Evolutionary conservation across 2,113 vertebrate genomes (phyloP), one percentile per base, ranked within the genome.

Genomic region (Anas platyrhynchos): DNA sequence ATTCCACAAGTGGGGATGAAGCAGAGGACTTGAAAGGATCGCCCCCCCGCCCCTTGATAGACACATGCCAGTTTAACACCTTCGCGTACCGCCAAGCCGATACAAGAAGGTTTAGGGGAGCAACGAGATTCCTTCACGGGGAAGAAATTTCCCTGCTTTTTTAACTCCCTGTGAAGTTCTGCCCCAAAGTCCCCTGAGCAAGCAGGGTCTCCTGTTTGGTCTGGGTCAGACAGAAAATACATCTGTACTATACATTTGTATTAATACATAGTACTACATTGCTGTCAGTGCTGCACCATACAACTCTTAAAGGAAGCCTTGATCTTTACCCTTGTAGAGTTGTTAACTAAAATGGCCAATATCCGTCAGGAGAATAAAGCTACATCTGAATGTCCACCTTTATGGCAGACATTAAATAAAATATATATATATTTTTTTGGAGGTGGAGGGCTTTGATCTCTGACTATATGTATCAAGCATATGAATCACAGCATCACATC

Each of bases 1-100:
- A 98, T 99, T 98, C 95, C 98, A 99, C 98, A 97, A 97, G 96
- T 96, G 97, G 97, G 97, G 98, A 98, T 0, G 98, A 96, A 97
- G 98, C 94, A 98, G 95, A 98, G 97, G 83, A 94, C 98, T 98
- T 97, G 88, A 97, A 98, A 98, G 97, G 98, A 94, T 97, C 95
- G 97, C 97, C 92, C 97, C 96, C 97, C 82, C 46, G 20, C 46
- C 48, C 36, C 95, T 96, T 71, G 21, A 80, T 94, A 97, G 82
- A 90, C 68, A 95, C 91, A 97, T 85, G 91, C 82, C 94, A 93
- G 89, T 93, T 96, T 96, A 95, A 97, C 97, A 97, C 97, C 93
- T 97, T 83, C 52, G 41, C 46, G 63, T 58, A 52, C 87, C 11
- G 46, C 82, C 68, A 96, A 95, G 86, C 94, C 96, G 95, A 95